A percentile compares a stretch with the other conserved stretches of the same genome.
phyloP scores from a whole-genome alignment of 1,140 invertebrate species.

The Apis dorsata region DNA sequence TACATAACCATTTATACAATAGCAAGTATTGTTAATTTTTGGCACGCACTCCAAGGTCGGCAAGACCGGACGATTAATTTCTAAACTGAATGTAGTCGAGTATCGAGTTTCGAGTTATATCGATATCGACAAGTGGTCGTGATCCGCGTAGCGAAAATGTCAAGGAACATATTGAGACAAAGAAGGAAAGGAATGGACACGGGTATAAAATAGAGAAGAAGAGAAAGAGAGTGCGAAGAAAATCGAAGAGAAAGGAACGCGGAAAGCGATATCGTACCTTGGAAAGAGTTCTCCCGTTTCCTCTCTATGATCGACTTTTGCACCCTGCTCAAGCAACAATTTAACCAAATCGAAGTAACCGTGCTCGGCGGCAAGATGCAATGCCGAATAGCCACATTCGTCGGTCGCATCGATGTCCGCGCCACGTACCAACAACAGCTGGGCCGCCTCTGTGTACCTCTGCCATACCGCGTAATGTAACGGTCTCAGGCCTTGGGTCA shows the following conservation, averaged over 20 bases:
- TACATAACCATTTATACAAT: not conserved
- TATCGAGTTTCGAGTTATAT: too few relatives aligned
- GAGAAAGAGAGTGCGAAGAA: not conserved
- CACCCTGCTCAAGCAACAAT: constrained; percentile 88
- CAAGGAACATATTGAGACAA: too few relatives aligned
- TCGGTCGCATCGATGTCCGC: constrained; percentile 92
- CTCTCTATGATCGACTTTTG: constrained; percentile 88
- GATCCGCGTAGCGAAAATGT: too few relatives aligned
- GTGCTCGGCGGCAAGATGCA: constrained; percentile 93
- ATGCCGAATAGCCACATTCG: constrained; percentile 93
- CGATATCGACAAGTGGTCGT: too few relatives aligned
- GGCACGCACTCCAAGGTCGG: not conserved
- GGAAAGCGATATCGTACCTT: constrained; percentile 60
- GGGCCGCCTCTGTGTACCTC: constrained; percentile 89
- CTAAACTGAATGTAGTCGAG: too few relatives aligned
- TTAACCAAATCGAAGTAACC: constrained; percentile 88
- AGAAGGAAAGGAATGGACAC: not conserved
- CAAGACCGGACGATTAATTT: not conserved
- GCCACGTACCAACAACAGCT: constrained; percentile 87
- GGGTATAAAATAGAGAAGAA: not conserved
- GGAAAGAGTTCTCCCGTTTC: constrained; percentile 86
- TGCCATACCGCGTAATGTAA: constrained; percentile 97
- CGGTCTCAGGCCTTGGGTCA: constrained; percentile 90
- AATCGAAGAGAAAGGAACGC: too few relatives aligned
- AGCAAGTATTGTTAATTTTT: constrained; percentile 2